Evolutionary conservation across 2,888 invertebrate species (phyloP), one percentile per base, ranked within the genome.

Genomic region (Alviniconcha strummeri): DNA sequence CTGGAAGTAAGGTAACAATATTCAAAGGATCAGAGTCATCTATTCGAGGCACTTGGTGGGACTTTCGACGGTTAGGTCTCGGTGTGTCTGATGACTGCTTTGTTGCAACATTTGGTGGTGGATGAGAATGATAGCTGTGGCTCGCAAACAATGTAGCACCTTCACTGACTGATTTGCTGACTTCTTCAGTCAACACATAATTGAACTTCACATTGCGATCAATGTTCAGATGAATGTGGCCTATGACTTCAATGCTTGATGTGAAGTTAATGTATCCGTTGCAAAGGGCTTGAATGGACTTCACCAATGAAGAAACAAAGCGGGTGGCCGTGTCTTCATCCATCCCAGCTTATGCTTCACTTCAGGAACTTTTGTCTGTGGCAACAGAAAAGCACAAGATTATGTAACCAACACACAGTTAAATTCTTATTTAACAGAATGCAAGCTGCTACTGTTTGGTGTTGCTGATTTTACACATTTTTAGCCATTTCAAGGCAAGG

Each of bases 201-300:
- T 87, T 84, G 15, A 87, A 82, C 75, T 87, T 87, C 56, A 83
- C 76, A 79, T 81, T 82, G 78, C 84, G 83, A 57, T 87, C 87
- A 54, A 87, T 85, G 81, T 83, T 85, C 13, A 87, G 77, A 78
- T 87, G 84, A 79, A 87, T 87, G 56, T 87, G 85, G 54, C 87
- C 87, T 13, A 87, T 85, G 54, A 87, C 87, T 78, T 87, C 87
- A 19, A 87, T 85, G 56, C 85, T 84, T 75, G 84, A 83, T 54
- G 85, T 82, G 71, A 87, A 87, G n/a, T 87, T 85, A 54, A 87
- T 85, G 81, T 87, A 85, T 17, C 87, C 85, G 83, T 87, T 85
- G 60, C 87, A 87, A 56, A 87, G 69, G 4, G 85, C 84, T 74
- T 87, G 87, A 52, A 87, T 77, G 69, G 84, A 85, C 71, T 85